Evolutionary conservation across 2,113 vertebrate genomes (phyloP), one percentile per base, ranked within the genome.

Genomic region (Plectropomus leopardus): DNA sequence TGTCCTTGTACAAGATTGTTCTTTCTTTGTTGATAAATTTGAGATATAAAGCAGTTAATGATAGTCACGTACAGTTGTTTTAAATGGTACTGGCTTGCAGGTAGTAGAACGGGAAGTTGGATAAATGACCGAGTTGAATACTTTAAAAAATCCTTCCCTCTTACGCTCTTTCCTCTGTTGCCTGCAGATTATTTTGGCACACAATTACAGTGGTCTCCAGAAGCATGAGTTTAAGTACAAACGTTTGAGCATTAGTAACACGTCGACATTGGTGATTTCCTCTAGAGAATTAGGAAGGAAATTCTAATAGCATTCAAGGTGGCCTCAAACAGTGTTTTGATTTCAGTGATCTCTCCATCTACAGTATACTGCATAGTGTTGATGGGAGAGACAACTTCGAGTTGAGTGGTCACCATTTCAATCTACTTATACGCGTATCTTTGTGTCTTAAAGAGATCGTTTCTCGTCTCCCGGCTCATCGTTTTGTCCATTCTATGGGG

Each of bases 1-100:
- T 94, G 93, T 94, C 92, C 69, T 75, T 65, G 70, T 89, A 88
- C 78, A 48, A 83, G 89, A 92, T 92, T 92, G 88, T 90, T 91
- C 63, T 71, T 80, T 61, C 76, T 80, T 74, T 72, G 47, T 74
- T 72, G 47, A 83, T 78, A 67, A 77, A 83, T 80, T 85, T 72
- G 24, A 75, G 36, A 82, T 74, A 82, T 76, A 92, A 88, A 89
- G 90, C 81, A 67, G 72, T 78, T 68, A 34, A 48, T 85, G 85
- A 87, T 89, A 89, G 84, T 89, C 61, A 5, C 61, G 88, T 85
- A 86, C 50, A 68, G 76, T 24, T 64, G 60, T 54, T 50, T 48
- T n/a, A 2, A 48, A 40, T 48, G 23, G 67, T 84, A 59, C 48
- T 71, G 60, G 68, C 26, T 75, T 63, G 24, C 26, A 59, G 6